phyloP scores from a whole-genome alignment of 1,140 invertebrate genomes.

The Drosophila pachea region DNA sequence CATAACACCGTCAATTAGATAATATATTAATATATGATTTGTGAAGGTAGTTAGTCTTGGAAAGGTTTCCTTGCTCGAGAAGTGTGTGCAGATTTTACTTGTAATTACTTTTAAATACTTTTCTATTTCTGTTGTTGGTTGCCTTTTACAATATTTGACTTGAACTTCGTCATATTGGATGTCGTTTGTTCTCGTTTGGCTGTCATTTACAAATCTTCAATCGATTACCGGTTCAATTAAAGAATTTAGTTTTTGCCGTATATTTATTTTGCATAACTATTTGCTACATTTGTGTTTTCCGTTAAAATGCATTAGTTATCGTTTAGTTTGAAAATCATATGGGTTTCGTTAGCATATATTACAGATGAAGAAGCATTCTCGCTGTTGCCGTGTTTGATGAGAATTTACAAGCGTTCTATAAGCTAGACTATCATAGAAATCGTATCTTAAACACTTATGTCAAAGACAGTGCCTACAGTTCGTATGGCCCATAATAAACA shows the following conservation, averaged over 20 bases:
- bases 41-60: slow-evolving; percentile 74
- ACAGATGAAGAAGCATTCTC: slow-evolving; percentile 66
- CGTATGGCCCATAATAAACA: slow-evolving; percentile 41
- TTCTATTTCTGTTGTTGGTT: slow-evolving; percentile 22
- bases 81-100: slow-evolving; percentile 56
- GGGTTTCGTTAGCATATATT: slow-evolving; percentile 53
- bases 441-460: slow-evolving; percentile 33
- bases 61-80: slow-evolving; percentile 74
- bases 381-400: slow-evolving; percentile 49
- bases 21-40: slow-evolving; percentile 65
- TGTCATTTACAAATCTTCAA: slow-evolving; percentile 46
- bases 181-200: slow-evolving; percentile 42
- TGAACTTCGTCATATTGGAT: slow-evolving; percentile 20
- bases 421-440: slow-evolving; percentile 42
- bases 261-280: slow-evolving; percentile 45
- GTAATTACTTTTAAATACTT: slow-evolving; percentile 19
- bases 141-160: neutral
- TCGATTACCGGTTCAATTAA: slow-evolving; percentile 25
- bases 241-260: slow-evolving; percentile 36
- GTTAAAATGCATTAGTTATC: slow-evolving; percentile 64
- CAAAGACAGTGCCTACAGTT: slow-evolving; percentile 47
- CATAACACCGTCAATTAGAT: slow-evolving; percentile 75
- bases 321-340: slow-evolving; percentile 58
- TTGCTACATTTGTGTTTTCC: slow-evolving; percentile 49
- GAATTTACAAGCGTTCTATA: slow-evolving; percentile 67